Evolutionary conservation across 2,113 vertebrate species (phyloP).

Genomic region (Saguinus imperator): DNA sequence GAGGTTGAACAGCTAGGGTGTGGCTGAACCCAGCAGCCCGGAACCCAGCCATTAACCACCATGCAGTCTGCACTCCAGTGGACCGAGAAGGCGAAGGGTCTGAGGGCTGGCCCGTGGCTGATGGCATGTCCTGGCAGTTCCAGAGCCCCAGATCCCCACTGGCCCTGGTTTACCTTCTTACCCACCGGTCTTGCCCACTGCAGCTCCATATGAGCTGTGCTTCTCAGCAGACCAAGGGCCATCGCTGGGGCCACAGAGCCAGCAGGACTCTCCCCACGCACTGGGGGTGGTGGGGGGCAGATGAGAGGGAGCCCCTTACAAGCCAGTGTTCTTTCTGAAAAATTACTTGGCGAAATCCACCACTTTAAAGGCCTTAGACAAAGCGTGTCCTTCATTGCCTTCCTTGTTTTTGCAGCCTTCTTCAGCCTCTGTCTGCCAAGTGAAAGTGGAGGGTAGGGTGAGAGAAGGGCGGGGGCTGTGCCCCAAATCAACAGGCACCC

Average conservation of each 20-base stretch:
- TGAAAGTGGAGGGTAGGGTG: accelerated
- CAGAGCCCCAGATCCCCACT: neutral
- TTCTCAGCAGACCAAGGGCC: neutral
- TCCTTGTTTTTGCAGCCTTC: neutral
- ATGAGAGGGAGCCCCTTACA: neutral
- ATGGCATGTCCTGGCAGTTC: accelerated
- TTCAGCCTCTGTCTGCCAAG: neutral
- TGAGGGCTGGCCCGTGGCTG: accelerated
- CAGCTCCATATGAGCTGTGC: neutral
- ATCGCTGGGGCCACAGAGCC: neutral
- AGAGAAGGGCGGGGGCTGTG: neutral
- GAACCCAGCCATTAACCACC: neutral
- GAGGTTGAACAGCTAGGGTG: neutral
- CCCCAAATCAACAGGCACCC: neutral
- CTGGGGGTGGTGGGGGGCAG: accelerated
- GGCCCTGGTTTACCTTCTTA: neutral
- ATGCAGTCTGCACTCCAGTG: accelerated
- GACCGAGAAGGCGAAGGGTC: accelerated
- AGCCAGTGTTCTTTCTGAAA: neutral
- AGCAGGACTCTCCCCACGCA: neutral
- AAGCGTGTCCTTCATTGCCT: accelerated
- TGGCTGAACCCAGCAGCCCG: neutral
- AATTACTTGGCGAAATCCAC: neutral
- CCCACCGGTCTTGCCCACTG: neutral
- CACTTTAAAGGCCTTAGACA: neutral